These are phyloP conservation scores for Pogonus chalceus DNA, from an alignment of 1,140 invertebrate species.

Conservation along the genomic window DNA sequence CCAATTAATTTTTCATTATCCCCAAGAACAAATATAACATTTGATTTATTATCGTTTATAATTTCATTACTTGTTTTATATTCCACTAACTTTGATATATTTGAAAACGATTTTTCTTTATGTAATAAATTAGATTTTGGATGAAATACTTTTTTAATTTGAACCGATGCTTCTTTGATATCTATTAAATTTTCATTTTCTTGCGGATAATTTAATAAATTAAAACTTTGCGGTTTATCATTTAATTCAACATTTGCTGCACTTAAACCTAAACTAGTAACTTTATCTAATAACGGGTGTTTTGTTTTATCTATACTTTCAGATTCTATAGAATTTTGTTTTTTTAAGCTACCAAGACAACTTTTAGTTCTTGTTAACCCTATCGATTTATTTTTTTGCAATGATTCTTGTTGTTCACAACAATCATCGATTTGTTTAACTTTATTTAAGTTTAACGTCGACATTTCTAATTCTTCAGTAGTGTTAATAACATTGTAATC, in stretches of 20 bases:
- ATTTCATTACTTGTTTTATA: neutral
- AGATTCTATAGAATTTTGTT: neutral
- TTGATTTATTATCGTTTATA: slow-evolving; percentile 17
- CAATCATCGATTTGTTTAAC: neutral
- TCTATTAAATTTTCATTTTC: slow-evolving; percentile 1
- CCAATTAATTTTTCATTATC: slow-evolving; percentile 56
- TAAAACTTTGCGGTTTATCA: neutral
- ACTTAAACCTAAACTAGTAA: slow-evolving; percentile 11
- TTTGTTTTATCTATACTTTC: neutral
- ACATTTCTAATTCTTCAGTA: slow-evolving; percentile 1
- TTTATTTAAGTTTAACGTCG: neutral
- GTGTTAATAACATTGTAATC: too few species aligned
- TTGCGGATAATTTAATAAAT: neutral
- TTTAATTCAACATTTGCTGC: neutral
- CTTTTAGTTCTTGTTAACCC: slow-evolving; percentile 10
- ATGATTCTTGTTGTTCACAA: neutral
- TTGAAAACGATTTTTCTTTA: neutral
- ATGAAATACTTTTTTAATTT: slow-evolving; percentile 2
- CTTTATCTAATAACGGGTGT: slow-evolving; percentile 10
- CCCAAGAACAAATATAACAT: slow-evolving; percentile 67
- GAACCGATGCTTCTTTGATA: slow-evolving; percentile 3
- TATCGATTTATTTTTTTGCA: neutral
- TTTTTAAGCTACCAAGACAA: slow-evolving; percentile 12
- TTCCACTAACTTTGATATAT: slow-evolving; percentile 8
- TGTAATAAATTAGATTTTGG: neutral